phyloP scores from a whole-genome alignment of 2,113 vertebrate species.

The Dasyornis broadbenti region DNA sequence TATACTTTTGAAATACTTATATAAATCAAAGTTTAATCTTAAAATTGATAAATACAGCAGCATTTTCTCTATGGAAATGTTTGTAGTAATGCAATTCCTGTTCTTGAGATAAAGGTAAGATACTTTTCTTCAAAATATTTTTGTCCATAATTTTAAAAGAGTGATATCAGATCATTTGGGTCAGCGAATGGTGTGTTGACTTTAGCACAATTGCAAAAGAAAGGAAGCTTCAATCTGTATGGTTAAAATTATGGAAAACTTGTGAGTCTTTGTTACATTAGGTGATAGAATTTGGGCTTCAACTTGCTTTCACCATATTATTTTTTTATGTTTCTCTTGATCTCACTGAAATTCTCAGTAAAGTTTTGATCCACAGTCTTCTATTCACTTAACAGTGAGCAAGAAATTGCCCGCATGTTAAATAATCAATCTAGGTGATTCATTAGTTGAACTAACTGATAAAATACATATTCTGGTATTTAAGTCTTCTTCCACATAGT shows the following conservation, averaged over 20 bases:
- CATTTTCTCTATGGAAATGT: neutral
- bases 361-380: neutral
- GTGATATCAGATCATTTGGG: neutral
- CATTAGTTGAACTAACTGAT: neutral
- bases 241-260: neutral
- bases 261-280: neutral
- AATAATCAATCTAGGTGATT: neutral
- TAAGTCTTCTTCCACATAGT: neutral
- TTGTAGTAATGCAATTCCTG: neutral
- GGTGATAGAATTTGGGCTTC: neutral
- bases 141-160: neutral
- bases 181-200: neutral
- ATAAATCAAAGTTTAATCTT: neutral
- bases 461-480: neutral
- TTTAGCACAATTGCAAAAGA: neutral
- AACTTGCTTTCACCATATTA: neutral
- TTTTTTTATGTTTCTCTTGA: neutral
- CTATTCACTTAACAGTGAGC: neutral
- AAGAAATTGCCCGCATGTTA: neutral
- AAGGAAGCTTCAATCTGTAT: neutral
- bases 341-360: neutral
- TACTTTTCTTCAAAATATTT: neutral
- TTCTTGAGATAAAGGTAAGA: neutral
- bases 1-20: neutral
- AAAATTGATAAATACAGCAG: neutral